These are phyloP conservation scores for Drosophila pallidifrons DNA, from an alignment of 1,140 invertebrate species.

Conservation along the genomic window DNA sequence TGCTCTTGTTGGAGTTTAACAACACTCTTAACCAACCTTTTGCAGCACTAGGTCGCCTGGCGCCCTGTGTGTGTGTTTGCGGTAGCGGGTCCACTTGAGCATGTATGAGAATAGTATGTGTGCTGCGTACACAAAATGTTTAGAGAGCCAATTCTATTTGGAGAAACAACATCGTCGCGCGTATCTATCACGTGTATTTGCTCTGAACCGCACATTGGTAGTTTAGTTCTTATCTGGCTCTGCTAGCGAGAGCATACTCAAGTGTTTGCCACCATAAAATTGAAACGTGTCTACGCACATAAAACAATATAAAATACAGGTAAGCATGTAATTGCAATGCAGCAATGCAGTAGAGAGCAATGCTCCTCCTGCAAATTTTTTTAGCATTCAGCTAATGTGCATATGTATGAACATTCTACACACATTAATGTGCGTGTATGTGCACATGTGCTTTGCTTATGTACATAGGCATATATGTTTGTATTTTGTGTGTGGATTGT, in stretches of 20 bases:
- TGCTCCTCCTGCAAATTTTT: background rate
- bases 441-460: background rate
- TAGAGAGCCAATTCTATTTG: conserved; percentile 28
- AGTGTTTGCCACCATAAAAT: background rate
- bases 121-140: conserved; percentile 1
- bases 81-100: background rate
- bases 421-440: background rate
- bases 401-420: background rate
- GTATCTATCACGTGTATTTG: conserved; percentile 29
- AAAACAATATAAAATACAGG: conserved; percentile 9
- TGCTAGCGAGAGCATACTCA: background rate
- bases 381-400: background rate
- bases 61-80: background rate
- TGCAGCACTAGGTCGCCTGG: conserved; percentile 13
- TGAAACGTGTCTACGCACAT: background rate
- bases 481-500: background rate
- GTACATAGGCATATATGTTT: conserved; percentile 8
- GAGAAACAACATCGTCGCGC: conserved; percentile 3
- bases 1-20: conserved; percentile 24
- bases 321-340: background rate
- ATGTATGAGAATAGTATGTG: background rate
- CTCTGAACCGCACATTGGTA: background rate
- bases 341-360: background rate
- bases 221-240: conserved; percentile 20
- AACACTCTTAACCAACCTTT: conserved; percentile 24